phyloP scores from a whole-genome alignment of 2,888 invertebrate genomes.

The Caenorhabditis virilis region DNA sequence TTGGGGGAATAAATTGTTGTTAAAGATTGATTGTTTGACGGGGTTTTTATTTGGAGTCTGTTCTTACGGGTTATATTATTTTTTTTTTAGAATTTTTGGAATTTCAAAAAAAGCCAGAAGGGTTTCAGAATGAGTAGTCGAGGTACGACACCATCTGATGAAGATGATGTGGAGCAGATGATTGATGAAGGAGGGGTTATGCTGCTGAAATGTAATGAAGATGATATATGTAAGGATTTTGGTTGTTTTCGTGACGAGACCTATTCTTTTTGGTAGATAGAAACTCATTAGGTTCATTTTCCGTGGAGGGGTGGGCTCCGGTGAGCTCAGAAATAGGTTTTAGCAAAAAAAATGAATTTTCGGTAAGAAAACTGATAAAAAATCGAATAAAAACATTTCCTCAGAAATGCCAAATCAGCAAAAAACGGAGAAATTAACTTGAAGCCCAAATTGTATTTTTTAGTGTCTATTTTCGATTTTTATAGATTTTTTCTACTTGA shows the following conservation, averaged over 20 bases:
- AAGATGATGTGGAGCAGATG: slow-evolving; percentile 4
- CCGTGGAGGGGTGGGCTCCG: too few relatives aligned
- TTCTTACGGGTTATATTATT: not conserved
- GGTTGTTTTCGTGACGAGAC: not conserved
- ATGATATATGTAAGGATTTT: slow-evolving; percentile 50
- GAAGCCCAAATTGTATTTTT: too few relatives aligned
- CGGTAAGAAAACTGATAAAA: too few relatives aligned
- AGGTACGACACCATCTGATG: not conserved
- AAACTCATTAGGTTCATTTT: not conserved
- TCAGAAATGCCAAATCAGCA: too few relatives aligned
- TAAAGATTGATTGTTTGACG: not conserved
- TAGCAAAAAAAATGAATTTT: too few relatives aligned
- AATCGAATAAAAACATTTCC: too few relatives aligned
- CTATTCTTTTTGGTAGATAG: not conserved
- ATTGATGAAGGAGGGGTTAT: slow-evolving; percentile 25
- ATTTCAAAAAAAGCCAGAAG: too few relatives aligned
- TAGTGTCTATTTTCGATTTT: too few relatives aligned
- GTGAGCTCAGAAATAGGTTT: too few relatives aligned
- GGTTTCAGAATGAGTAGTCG: too few relatives aligned
- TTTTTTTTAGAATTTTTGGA: not conserved
- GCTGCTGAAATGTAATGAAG: slow-evolving; percentile 54
- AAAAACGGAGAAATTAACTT: too few relatives aligned
- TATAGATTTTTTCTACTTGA: too few relatives aligned
- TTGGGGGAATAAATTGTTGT: slow-evolving; percentile 2
- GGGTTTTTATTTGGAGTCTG: not conserved